A percentile compares a stretch with the other conserved stretches of the same genome.
These are phyloP conservation scores for Asarcornis scutulata DNA, from an alignment of 2,113 vertebrate species.

Conservation along the genomic window DNA sequence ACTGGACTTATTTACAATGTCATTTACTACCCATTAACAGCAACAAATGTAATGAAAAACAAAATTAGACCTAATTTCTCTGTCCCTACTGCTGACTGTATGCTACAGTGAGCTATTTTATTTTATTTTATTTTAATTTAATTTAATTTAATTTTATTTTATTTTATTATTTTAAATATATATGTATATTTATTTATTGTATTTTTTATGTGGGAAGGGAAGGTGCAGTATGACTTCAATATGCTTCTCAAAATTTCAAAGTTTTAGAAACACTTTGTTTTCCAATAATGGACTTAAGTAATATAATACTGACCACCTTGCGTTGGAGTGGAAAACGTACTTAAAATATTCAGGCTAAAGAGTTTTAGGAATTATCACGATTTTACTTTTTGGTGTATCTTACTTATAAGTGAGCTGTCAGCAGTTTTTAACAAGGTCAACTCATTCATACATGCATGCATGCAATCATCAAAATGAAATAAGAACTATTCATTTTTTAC, in stretches of 20 bases:
- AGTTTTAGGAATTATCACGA: background rate
- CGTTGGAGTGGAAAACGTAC: background rate
- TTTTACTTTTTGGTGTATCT: too few relatives aligned
- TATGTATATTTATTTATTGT: too few relatives aligned
- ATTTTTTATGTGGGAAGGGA: too few relatives aligned
- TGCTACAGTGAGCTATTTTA: background rate
- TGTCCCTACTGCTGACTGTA: background rate
- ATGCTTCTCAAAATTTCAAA: background rate
- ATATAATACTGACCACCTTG: background rate
- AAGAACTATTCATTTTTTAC: background rate
- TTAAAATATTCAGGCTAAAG: background rate
- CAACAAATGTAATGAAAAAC: background rate
- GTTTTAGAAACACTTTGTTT: background rate
- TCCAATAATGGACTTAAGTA: background rate
- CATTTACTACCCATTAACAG: background rate
- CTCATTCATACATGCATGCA: background rate
- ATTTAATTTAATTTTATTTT: too few relatives aligned
- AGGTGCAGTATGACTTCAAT: background rate
- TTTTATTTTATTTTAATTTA: too few relatives aligned
- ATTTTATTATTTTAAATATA: too few relatives aligned
- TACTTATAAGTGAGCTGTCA: background rate
- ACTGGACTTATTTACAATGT: slow-evolving; percentile 24
- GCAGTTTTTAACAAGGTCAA: background rate
- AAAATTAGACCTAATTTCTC: background rate
- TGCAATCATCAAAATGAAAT: slow-evolving; percentile 2